Base-by-base conservation (phyloP, 2,888 invertebrate species). In the Oegoconia quadripuncta region DNA sequence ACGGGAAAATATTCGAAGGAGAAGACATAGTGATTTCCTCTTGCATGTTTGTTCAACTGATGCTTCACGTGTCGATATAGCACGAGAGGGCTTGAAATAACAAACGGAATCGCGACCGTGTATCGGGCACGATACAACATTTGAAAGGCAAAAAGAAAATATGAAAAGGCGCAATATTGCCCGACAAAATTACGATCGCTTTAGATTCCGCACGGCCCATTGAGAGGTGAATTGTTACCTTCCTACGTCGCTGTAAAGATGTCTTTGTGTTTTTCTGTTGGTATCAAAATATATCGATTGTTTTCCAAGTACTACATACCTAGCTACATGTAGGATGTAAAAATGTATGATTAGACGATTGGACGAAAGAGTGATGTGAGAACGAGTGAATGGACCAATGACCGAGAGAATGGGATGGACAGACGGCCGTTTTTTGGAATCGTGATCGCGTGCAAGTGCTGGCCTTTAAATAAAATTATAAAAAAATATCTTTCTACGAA, bases 131-230 rank as follows among this genome's bases (percentile, higher is more conserved):
- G 67, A 73, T 75, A 76, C 73, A 76, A 81, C 76, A 78, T 79
- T 82, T 72, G 70, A 70, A 60, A 73, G 70, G 78, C 70, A 77
- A 79, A 74, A 75, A 70, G 76, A 78, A 83, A 84, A 83, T 83
- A 84, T 86, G 83, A 79, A 81, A 84, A 81, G 76, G 74, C 76
- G 62, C 77, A 82, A 83, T 82, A 83, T 86, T 79, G 79, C 80
- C 77, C 75, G 78, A 75, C 82, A 71, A 82, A 82, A 86, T 86
- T 84, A 83, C 83, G 79, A 81, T 82, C 81, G 75, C 74, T 83
- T 84, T 82, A 74, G 83, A 83, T 80, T 82, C 79, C 71, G 60
- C 71, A 75, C 77, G 74, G 74, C 73, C 81, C 74, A 82, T 83
- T 78, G 80, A 75, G 76, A 70, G 78, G 74, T 77, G 75, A 82